Evolutionary conservation across 2,113 vertebrate genomes (phyloP).

Genomic region (Saimiri boliviensis): DNA sequence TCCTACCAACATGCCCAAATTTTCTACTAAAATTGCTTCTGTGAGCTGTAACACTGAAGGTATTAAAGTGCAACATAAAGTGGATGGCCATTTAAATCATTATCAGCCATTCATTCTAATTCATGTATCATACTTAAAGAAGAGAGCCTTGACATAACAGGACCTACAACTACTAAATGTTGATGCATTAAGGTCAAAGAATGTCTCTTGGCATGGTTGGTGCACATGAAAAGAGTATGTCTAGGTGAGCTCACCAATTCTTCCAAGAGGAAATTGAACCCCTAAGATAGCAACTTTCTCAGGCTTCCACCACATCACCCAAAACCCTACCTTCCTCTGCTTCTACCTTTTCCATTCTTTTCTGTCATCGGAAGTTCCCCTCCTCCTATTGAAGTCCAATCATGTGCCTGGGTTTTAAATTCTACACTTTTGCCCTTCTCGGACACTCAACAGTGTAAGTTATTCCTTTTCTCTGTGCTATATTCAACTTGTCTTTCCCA

Average conservation of each 20-base stretch:
- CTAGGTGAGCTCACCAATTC: not conserved
- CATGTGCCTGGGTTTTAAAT: not conserved
- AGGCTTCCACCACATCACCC: not conserved
- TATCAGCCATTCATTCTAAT: not conserved
- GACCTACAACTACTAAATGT: not conserved
- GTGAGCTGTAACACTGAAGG: not conserved
- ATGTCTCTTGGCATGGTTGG: not conserved
- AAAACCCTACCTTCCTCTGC: not conserved
- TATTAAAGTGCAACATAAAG: not conserved
- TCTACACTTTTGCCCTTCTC: not conserved
- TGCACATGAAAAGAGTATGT: not conserved
- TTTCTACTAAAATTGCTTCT: not conserved
- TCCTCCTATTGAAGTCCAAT: not conserved
- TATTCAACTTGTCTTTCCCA: not conserved
- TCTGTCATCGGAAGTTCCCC: not conserved
- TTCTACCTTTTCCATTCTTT: not conserved
- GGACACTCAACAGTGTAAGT: not conserved
- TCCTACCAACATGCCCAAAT: not conserved
- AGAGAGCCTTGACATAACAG: not conserved
- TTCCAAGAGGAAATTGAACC: not conserved
- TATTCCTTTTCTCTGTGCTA: not conserved
- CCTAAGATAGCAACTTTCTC: not conserved
- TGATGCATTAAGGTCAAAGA: not conserved
- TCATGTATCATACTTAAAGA: not conserved
- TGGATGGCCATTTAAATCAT: not conserved